Conservation (phyloP, 1,140 invertebrate genomes). For the Branchinecta lindahli region DNA sequence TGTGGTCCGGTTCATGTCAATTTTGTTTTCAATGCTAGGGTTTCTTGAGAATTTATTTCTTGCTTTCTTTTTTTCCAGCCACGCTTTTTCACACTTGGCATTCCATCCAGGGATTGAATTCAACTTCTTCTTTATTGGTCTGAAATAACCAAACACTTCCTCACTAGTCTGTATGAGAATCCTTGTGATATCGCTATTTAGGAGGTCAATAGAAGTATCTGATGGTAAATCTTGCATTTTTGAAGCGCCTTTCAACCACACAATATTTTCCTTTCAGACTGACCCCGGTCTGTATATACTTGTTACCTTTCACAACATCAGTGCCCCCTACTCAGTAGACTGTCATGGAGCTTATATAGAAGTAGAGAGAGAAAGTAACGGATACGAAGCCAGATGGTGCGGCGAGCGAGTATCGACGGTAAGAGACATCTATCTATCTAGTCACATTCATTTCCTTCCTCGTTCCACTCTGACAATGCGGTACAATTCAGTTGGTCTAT, state of each 20-base stretch:
- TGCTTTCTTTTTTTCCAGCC: background rate
- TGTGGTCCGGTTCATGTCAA: background rate
- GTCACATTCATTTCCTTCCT: background rate
- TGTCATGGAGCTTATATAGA: constrained; percentile 28
- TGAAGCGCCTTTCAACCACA: too few species aligned
- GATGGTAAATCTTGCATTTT: background rate
- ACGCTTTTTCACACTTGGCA: background rate
- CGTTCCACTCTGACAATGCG: background rate
- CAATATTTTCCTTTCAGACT: constrained; percentile 22
- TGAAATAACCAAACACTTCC: background rate
- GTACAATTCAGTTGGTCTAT: background rate
- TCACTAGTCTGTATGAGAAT: background rate
- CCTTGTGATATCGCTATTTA: background rate
- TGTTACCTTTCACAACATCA: constrained; percentile 27
- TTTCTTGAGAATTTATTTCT: background rate
- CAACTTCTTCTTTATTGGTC: background rate
- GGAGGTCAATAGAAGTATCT: background rate
- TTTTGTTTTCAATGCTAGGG: background rate
- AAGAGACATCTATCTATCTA: constrained; percentile 10
- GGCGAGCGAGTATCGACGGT: constrained; percentile 26
- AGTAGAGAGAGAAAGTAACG: constrained; percentile 28
- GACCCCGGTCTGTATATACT: constrained; percentile 27
- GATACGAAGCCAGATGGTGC: constrained; percentile 28
- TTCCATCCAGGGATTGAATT: background rate
- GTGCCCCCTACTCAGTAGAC: constrained; percentile 27